Evolutionary conservation across 2,888 invertebrate genomes (phyloP), one percentile per base, ranked within the genome.

Genomic region (Ochropacha duplaris): DNA sequence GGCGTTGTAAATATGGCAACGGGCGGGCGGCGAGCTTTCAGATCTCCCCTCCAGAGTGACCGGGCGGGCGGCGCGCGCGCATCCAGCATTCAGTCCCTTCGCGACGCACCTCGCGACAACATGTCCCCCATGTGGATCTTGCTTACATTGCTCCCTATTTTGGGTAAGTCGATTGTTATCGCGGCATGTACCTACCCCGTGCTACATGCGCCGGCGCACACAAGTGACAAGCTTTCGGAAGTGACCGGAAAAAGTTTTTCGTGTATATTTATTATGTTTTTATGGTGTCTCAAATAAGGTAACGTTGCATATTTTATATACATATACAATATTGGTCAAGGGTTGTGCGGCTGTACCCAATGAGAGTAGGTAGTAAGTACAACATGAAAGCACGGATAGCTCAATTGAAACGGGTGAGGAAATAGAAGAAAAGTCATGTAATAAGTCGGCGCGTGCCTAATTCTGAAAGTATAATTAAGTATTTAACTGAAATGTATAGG

Each of bases 101-200:
- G 90, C 89, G 88, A 79, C 88, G 80, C 80, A 78, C 82, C 79
- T 79, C 84, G 91, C 89, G 90, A 82, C 86, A 85, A 84, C 91
- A 92, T 92, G 92, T 87, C 85, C 86, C 86, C 83, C 78, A 76
- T 90, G 86, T 92, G 92, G 92, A 83, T 91, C 78, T 84, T 90
- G 76, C 82, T 92, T 63, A 81, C 87, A 72, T 84, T 92, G 82
- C 90, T 92, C 88, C 92, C 92, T 80, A 77, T 90, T 62, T 81
- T 92, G 85, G 92, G 92, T 92, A 92, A 92, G 92, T 91, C 73
- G 60, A 66, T 65, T 62, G 57, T 50, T 55, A 57, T 62, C 68
- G 58, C 61, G 73, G 68, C 63, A 55, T 59, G 64, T 66, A 31
- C 44, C 56, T 16, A 50, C 57, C 58, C 60, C 68, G 64, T 65